Evolutionary conservation across 2,888 invertebrate species (phyloP), one percentile per base, ranked within the genome.

Genomic region (Tridacna crocea): DNA sequence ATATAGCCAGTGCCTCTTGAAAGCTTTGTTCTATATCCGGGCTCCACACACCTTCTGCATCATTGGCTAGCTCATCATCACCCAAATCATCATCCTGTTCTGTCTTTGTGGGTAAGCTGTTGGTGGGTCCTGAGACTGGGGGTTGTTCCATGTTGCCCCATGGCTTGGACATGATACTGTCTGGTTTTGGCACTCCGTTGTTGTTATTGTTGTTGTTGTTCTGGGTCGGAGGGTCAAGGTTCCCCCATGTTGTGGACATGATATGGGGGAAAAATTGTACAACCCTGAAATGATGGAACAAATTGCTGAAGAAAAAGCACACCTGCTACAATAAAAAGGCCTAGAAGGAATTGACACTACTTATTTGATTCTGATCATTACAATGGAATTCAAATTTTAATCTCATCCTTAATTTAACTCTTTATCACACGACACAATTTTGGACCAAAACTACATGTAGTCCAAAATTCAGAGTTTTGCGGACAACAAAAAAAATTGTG

Each of bases 21-120:
- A 99, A 99, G 96, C 98, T 98, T 96, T 99, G 99, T 95, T 99
- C 99, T 95, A 99, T 99, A 95, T 99, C 99, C 90, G 99, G 98
- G 95, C 98, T 98, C 99, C 99, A 99, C 84, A 99, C 99, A 92
- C 99, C 99, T 95, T 99, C 99, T 91, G 99, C 99, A 95, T 99
- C 99, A 48, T 94, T 94, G 10, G 91, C 90, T 91, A 98, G 97
- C 92, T 98, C 98, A 94, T 98, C 97, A 72, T 87, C 86, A 13
- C 77, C 75, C 27, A 87, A 73, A 47, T 84, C 85, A 60, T 85
- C 86, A 46, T 84, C 80, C 26, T 76, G 76, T 51, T 87, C 81
- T 22, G 84, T 77, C 70, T 83, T 82, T 17, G 84, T 78, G 63
- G 74, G 81, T 26, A 72, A 68, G n/a, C 68, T 72, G 48, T 83